A percentile compares a stretch with the other conserved stretches of the same genome.
Conservation (phyloP, 2,888 invertebrate genomes). For the Amblyjoppa fuscipennis region DNA sequence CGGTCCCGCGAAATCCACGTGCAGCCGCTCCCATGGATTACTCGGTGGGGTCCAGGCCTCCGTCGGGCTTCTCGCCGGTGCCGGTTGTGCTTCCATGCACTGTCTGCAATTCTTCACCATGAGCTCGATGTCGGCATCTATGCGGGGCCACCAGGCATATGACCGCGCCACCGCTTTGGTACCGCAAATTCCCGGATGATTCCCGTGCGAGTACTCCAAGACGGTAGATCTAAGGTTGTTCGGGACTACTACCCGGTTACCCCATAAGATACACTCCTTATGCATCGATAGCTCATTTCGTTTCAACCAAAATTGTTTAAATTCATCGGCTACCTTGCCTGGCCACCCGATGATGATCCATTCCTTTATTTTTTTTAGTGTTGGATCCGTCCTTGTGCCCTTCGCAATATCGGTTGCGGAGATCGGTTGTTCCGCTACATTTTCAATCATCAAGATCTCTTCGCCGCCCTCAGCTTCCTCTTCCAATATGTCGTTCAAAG, state of each 20-base stretch:
- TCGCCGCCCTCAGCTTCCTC: constrained; percentile 29
- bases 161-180: not conserved
- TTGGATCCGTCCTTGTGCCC: constrained; percentile 10
- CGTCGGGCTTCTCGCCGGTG: constrained; percentile 8
- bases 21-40: not conserved
- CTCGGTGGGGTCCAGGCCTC: not conserved
- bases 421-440: constrained; percentile 11
- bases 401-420: not conserved
- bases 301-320: constrained; percentile 25
- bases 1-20: not conserved
- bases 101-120: not conserved
- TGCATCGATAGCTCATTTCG: constrained; percentile 33
- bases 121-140: not conserved
- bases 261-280: constrained; percentile 35
- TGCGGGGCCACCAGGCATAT: constrained; percentile 18
- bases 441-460: constrained; percentile 44
- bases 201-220: not conserved
- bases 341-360: constrained; percentile 58
- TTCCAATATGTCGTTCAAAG: constrained; percentile 8
- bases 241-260: constrained; percentile 37
- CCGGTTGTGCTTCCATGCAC: constrained; percentile 1
- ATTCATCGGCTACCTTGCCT: not conserved
- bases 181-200: not conserved
- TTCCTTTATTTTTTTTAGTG: not conserved
- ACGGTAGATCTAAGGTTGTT: constrained; percentile 22